Base-by-base conservation (phyloP, 2,888 invertebrate genomes). In the Pandemis corylana region DNA sequence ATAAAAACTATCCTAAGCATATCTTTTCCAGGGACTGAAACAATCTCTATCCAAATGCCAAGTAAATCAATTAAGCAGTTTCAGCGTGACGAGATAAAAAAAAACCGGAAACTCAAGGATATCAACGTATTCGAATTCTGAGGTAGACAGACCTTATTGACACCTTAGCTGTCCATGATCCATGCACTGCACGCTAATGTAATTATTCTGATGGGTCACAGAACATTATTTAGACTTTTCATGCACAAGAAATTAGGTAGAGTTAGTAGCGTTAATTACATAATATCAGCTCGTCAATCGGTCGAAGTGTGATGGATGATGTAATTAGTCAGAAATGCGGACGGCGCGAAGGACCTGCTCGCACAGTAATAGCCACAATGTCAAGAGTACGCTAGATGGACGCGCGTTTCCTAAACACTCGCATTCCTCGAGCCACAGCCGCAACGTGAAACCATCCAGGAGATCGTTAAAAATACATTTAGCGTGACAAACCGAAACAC, bases 311-410 rank as follows among this genome's bases (percentile, higher is more conserved):
- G 80, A 79, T 88, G 87, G 80, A 79, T 89, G 89, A 89, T 83
- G 87, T 86, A 85, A 89, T 81, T 79, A 80, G 80, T 76, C 79
- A 86, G 86, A 84, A 84, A 89, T 87, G 88, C 85, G 85, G 88
- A 85, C 84, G 80, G 78, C 81, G 81, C 79, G 82, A 82, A 83
- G 81, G 83, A 85, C 83, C 77, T 78, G 83, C 76, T 76, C 77
- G 76, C 76, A 78, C 82, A 84, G 80, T 85, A 87, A 86, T 87
- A 87, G 85, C 82, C 78, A 86, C 92, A 93, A 92, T 92, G 93
- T 93, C 92, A 92, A 93, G 92, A 89, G 84, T 90, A 92, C 89
- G 86, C 79, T 80, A 81, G 80, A 81, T 83, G 82, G 79, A 76
- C 79, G 78, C 77, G 78, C 77, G 75, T 68, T 71, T 72, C 65